Percentiles rank a stretch among this genome's conserved stretches.
Conservation (phyloP, 2,797 vertebrate species). For the Mormyrus hasselquistii region DNA sequence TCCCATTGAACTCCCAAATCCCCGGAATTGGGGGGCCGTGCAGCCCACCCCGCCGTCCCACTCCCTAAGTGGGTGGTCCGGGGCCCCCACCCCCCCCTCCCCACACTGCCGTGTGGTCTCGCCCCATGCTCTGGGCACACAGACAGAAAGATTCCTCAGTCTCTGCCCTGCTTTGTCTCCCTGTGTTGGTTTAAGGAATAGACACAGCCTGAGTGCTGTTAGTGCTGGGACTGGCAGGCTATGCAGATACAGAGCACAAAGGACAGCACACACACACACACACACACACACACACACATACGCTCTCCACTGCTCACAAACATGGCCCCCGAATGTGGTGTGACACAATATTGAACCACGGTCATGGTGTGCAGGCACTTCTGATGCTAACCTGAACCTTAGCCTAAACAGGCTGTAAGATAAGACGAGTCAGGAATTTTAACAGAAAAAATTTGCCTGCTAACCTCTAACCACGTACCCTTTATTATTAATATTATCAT, state of each 20-base stretch:
- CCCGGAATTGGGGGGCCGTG: constrained; percentile 42
- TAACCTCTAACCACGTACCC: not conserved
- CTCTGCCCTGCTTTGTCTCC: constrained; percentile 40
- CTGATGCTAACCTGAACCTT: not conserved
- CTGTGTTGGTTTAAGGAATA: constrained; percentile 50
- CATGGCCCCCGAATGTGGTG: not conserved
- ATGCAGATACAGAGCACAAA: constrained; percentile 26
- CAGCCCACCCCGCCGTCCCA: constrained; percentile 39
- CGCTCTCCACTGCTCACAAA: not conserved
- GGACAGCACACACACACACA: constrained; percentile 22
- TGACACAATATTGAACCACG: not conserved
- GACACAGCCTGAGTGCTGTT: constrained; percentile 42
- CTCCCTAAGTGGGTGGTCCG: constrained; percentile 64
- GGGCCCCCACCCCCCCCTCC: constrained; percentile 2
- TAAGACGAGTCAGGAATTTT: not conserved
- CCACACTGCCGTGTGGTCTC: constrained; percentile 4
- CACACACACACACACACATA: not conserved
- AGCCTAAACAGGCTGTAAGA: not conserved
- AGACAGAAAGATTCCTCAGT: constrained; percentile 45
- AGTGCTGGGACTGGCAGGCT: constrained; percentile 34
- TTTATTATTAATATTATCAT: not conserved
- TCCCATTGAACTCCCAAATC: constrained; percentile 52
- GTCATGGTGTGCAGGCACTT: not conserved
- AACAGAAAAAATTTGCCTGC: not conserved
- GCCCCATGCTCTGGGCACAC: constrained; percentile 30